phyloP scores from a whole-genome alignment of 1,140 invertebrate genomes.

The Maconellicoccus hirsutus region DNA sequence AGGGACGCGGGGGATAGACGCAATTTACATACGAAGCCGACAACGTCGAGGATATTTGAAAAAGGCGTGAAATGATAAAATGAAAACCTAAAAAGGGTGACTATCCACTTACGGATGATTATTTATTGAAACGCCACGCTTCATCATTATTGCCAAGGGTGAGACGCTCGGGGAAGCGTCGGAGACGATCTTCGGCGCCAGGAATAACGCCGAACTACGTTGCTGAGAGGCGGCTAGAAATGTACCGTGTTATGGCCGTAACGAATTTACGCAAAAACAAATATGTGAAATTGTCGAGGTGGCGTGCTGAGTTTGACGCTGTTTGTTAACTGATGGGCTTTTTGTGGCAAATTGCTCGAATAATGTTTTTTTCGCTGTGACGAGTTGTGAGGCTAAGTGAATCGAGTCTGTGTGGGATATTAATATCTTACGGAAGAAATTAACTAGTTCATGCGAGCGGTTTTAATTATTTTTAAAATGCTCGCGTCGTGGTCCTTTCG shows the following conservation, averaged over 20 bases:
- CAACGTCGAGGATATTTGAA: background rate
- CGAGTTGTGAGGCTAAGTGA: no score
- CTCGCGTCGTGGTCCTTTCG: no score
- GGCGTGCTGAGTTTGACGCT: background rate
- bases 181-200: background rate
- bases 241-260: background rate
- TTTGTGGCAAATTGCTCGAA: no score
- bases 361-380: no score
- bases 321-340: background rate
- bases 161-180: background rate
- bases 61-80: slow-evolving; percentile 5
- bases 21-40: no score
- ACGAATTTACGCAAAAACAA: background rate
- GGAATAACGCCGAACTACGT: background rate
- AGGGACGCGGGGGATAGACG: no score
- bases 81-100: background rate
- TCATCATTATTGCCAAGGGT: background rate
- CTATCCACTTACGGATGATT: slow-evolving; percentile 8
- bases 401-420: no score
- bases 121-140: background rate
- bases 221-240: background rate
- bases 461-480: no score
- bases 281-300: background rate
- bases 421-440: no score
- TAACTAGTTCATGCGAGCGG: no score